Percentiles rank a stretch among this genome's conserved stretches.
phyloP scores from a whole-genome alignment of 2,888 invertebrate genomes.

The Luperina nickerlii region DNA sequence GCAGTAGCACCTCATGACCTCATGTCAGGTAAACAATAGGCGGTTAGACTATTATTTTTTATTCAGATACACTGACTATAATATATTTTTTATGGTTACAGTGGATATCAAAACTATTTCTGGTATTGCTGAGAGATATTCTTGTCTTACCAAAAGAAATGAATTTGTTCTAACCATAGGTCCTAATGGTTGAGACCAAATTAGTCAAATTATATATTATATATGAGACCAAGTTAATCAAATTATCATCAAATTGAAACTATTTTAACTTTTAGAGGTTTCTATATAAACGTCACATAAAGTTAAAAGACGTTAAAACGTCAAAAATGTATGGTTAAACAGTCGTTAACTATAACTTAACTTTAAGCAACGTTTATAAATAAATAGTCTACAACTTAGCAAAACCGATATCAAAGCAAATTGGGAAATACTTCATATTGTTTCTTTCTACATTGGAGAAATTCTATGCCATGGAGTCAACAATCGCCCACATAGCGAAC shows the following conservation, averaged over 20 bases:
- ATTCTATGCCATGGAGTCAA: background rate
- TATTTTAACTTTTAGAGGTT: background rate
- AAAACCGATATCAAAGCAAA: background rate
- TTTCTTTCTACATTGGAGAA: background rate
- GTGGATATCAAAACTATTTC: constrained; percentile 5
- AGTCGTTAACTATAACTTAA: too few species aligned
- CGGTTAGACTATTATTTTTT: constrained; percentile 41
- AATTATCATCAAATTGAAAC: background rate
- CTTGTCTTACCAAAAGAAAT: background rate
- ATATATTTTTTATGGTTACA: constrained; percentile 14
- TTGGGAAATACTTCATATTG: background rate
- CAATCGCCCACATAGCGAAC: background rate
- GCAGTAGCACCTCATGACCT: constrained; percentile 30
- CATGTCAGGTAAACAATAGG: constrained; percentile 47
- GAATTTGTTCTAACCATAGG: background rate
- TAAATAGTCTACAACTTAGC: background rate
- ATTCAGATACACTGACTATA: constrained; percentile 1
- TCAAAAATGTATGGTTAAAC: too few species aligned
- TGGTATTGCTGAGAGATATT: background rate
- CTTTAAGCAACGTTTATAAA: too few species aligned
- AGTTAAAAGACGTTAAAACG: too few species aligned
- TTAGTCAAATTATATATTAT: too few species aligned
- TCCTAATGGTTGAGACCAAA: background rate
- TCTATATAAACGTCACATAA: too few species aligned
- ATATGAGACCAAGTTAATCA: background rate